A percentile compares a stretch with the other conserved stretches of the same genome.
phyloP scores from a whole-genome alignment of 2,797 vertebrate genomes.

The Clarias laeviceps region DNA sequence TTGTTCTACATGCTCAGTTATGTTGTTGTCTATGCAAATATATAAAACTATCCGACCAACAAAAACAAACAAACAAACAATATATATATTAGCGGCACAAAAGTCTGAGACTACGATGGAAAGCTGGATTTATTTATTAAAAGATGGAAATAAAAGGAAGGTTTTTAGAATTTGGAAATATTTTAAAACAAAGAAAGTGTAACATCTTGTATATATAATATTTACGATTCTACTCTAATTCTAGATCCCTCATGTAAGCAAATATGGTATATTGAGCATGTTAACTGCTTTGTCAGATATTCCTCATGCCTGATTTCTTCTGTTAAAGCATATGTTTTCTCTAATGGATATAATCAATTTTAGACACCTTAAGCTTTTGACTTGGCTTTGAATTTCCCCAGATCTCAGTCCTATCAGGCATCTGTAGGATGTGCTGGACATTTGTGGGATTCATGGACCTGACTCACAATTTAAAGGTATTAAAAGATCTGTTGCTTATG shows the following conservation, averaged over 20 bases:
- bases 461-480: no score
- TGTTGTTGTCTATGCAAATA: not conserved
- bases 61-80: not conserved
- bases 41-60: not conserved
- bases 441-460: no score
- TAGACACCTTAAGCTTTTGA: no score
- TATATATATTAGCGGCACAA: not conserved
- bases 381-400: no score
- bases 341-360: no score
- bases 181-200: not conserved
- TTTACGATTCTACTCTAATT: not conserved
- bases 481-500: no score
- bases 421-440: no score
- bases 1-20: not conserved
- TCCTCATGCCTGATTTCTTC: no score
- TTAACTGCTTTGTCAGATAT: not conserved
- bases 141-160: not conserved
- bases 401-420: no score
- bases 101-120: not conserved
- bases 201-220: not conserved
- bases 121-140: not conserved
- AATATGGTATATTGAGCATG: not conserved
- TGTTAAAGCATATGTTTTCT: no score
- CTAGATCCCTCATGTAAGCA: no score
- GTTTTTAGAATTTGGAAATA: not conserved